Evolutionary conservation across 2,797 vertebrate species (phyloP).

Genomic region (Lophius americanus): DNA sequence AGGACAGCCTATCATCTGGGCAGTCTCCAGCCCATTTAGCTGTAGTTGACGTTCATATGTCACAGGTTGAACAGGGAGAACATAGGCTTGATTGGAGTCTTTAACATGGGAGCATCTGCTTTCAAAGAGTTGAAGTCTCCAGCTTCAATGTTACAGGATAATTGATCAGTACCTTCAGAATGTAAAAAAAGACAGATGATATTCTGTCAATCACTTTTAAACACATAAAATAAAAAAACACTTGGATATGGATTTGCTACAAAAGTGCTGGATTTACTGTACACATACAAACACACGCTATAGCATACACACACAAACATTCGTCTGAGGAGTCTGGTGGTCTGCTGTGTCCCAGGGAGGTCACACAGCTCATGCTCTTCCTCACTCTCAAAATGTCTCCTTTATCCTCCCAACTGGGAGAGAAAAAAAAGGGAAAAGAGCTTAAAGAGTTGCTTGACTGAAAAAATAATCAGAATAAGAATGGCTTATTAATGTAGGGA

Average conservation of each 20-base stretch:
- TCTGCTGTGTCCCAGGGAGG: constrained; percentile 59
- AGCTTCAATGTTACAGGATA: constrained; percentile 6
- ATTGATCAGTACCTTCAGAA: not conserved
- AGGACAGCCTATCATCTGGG: not conserved
- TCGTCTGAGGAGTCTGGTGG: constrained; percentile 59
- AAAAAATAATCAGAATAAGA: constrained; percentile 45
- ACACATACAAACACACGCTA: constrained; percentile 3
- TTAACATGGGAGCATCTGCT: constrained; percentile 2
- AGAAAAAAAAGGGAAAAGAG: constrained; percentile 36
- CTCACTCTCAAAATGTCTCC: constrained; percentile 73
- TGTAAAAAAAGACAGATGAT: no score
- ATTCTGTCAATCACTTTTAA: constrained; percentile 8
- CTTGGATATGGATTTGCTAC: constrained; percentile 4
- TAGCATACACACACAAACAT: constrained; percentile 29
- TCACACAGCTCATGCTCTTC: constrained; percentile 70
- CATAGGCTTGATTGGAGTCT: not conserved
- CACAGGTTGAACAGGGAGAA: not conserved
- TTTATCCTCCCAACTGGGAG: constrained; percentile 54
- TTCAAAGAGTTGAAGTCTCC: no score
- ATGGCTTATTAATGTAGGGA: constrained; percentile 60
- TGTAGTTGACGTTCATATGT: constrained; percentile 8
- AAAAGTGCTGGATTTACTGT: constrained; percentile 6
- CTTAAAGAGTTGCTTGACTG: constrained; percentile 40
- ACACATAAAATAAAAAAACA: constrained; percentile 26
- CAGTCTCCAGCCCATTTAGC: constrained; percentile 19